These are phyloP conservation scores for Pseudobourletiella spinata DNA, from an alignment of 1,140 invertebrate species.

Conservation along the genomic window DNA sequence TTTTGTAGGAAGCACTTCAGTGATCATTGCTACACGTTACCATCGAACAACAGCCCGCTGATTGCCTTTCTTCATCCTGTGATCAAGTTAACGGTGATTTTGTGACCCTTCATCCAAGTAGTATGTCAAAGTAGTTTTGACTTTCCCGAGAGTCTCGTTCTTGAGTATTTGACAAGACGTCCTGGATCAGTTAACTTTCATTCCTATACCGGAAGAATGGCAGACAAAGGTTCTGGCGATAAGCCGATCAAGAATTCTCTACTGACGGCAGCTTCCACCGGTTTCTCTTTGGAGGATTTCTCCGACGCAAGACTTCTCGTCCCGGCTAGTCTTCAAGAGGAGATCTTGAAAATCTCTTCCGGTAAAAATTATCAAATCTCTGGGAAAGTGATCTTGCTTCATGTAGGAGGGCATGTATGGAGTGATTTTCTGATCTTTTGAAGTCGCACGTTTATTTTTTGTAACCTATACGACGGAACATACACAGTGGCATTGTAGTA, in stretches of 20 bases:
- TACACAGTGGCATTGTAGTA: too few relatives aligned
- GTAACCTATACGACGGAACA: neutral
- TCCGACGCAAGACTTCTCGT: neutral
- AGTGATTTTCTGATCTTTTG: neutral
- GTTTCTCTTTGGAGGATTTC: constrained; percentile 11
- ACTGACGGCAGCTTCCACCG: neutral
- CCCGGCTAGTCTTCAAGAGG: constrained; percentile 1
- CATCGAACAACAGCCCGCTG: too few relatives aligned
- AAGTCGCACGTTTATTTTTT: neutral
- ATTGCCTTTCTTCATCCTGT: too few relatives aligned
- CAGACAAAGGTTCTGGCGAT: neutral
- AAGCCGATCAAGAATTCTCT: constrained; percentile 1
- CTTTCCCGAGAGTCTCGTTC: too few relatives aligned
- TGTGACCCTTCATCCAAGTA: too few relatives aligned
- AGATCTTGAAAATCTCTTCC: neutral
- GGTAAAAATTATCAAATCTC: neutral
- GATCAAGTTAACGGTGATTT: too few relatives aligned
- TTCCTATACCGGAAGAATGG: too few relatives aligned
- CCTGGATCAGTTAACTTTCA: too few relatives aligned
- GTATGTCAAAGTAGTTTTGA: too few relatives aligned
- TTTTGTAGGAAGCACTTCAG: too few relatives aligned
- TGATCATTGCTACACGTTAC: too few relatives aligned
- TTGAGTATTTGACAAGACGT: too few relatives aligned
- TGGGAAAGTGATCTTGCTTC: neutral
- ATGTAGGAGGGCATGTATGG: neutral